These are phyloP conservation scores for Cryptotis parvus DNA, from an alignment of 2,113 vertebrate genomes.

Conservation along the genomic window DNA sequence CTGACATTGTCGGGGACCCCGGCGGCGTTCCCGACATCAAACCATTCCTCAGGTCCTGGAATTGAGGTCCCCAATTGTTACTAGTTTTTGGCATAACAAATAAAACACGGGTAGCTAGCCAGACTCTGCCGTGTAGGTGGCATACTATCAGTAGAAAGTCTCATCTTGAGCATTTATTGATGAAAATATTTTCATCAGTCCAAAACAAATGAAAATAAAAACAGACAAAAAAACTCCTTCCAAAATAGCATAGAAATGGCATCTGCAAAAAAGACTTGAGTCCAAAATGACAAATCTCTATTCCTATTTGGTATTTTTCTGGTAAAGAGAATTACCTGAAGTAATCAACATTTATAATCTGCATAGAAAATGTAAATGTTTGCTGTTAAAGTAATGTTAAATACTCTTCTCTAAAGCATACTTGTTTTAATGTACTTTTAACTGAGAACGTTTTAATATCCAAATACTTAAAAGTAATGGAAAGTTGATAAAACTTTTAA, in stretches of 20 bases:
- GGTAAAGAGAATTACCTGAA: not conserved
- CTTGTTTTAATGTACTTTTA: slow-evolving; percentile 20
- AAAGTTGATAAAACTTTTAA: not conserved
- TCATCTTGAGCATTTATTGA: no score
- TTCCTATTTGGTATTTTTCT: not conserved
- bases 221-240: no score
- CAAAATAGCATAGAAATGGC: not conserved
- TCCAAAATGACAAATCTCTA: not conserved
- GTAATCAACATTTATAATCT: not conserved
- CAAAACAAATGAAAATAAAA: no score
- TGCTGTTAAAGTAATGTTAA: not conserved
- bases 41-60: no score
- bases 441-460: not conserved
- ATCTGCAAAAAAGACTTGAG: not conserved
- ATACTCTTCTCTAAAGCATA: not conserved
- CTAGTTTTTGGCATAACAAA: no score
- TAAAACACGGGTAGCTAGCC: no score
- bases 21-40: no score
- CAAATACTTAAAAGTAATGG: not conserved
- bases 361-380: not conserved
- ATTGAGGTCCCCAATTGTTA: no score
- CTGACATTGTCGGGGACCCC: no score
- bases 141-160: no score
- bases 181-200: no score
- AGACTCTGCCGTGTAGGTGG: no score